Evolutionary conservation across 2,888 invertebrate species (phyloP).

Genomic region (Epistrophe grossulariae): DNA sequence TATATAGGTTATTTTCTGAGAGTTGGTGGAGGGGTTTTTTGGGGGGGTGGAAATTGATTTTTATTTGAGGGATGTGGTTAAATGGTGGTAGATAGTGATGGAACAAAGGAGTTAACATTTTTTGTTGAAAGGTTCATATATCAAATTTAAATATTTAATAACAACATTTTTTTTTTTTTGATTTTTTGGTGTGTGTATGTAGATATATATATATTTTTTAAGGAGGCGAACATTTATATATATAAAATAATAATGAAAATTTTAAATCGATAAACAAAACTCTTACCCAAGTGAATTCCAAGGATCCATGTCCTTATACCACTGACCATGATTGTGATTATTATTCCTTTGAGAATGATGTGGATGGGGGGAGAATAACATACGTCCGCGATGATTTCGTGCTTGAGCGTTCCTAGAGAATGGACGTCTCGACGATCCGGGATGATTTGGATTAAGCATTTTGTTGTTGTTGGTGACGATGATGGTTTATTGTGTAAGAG

Average conservation of each 20-base stretch:
- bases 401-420: constrained; percentile 83
- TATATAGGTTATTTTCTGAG: constrained; percentile 54
- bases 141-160: constrained; percentile 64
- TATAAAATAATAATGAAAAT: constrained; percentile 16
- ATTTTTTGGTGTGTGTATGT: constrained; percentile 68
- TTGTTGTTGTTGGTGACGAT: constrained; percentile 51
- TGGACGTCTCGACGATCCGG: constrained; percentile 82
- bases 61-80: constrained; percentile 15
- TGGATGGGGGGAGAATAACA: constrained; percentile 82
- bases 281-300: constrained; percentile 83
- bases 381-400: constrained; percentile 82
- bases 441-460: constrained; percentile 82
- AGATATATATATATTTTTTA: constrained; percentile 55
- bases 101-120: constrained; percentile 40
- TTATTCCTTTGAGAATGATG: constrained; percentile 79
- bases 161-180: constrained; percentile 48
- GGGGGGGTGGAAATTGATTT: constrained; percentile 20
- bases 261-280: constrained; percentile 77
- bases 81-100: constrained; percentile 72
- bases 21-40: constrained; percentile 31
- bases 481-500: constrained; percentile 29
- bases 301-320: constrained; percentile 80
- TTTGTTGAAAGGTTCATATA: constrained; percentile 37
- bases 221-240: constrained; percentile 31
- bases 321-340: constrained; percentile 78